phyloP scores from a whole-genome alignment of 2,888 invertebrate genomes.

The Dyspetes luteomarginatus region DNA sequence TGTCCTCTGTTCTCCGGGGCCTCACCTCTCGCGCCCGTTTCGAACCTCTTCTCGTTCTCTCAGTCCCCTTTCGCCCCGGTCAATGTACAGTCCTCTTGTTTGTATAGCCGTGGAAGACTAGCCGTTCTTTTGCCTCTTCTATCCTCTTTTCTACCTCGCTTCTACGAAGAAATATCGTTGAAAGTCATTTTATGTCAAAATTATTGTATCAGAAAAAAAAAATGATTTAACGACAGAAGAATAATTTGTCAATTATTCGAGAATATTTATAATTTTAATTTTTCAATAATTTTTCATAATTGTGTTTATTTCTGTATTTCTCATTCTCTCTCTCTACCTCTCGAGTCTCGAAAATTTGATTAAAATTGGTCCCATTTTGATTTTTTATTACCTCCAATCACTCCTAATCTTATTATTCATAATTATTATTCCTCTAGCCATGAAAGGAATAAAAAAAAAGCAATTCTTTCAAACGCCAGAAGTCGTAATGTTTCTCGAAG shows the following conservation, averaged over 20 bases:
- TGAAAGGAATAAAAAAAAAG: background rate
- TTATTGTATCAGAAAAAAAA: too few species aligned
- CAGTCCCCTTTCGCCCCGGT: constrained; percentile 55
- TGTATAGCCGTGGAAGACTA: constrained; percentile 68
- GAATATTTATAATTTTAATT: too few species aligned
- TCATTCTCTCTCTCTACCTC: background rate
- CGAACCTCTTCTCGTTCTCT: constrained; percentile 63
- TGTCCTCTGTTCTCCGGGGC: constrained; percentile 57
- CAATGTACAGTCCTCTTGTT: too few species aligned
- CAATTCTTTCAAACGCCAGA: background rate
- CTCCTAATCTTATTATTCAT: background rate
- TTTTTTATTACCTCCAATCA: background rate
- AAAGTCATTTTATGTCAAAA: too few species aligned
- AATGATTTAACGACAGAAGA: too few species aligned
- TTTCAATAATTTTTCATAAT: background rate
- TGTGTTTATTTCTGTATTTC: background rate
- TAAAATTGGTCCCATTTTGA: background rate
- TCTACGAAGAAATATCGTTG: too few species aligned
- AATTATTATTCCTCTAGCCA: background rate
- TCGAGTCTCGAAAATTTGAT: background rate
- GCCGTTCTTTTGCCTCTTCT: background rate
- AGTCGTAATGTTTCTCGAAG: background rate
- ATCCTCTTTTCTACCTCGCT: background rate
- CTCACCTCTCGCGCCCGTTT: constrained; percentile 57
- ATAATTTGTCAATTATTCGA: too few species aligned